Conservation (phyloP, 2,797 vertebrate genomes). For the Trichosurus vulpecula region DNA sequence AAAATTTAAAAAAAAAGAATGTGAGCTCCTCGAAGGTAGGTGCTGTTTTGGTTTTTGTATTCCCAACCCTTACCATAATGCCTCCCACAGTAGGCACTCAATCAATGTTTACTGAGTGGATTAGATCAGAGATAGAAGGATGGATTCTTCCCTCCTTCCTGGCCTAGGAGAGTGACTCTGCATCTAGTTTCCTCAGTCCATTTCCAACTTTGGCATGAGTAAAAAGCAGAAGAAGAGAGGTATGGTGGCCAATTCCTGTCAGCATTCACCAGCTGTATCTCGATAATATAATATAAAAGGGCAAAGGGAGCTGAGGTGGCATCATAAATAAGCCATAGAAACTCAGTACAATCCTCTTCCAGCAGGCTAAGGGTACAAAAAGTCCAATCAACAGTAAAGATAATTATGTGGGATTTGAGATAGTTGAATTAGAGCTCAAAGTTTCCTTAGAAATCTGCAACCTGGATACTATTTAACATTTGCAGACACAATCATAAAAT, state of each 20-base stretch:
- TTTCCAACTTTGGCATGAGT: neutral
- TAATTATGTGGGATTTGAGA: neutral
- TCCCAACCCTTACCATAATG: neutral
- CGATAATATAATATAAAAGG: neutral
- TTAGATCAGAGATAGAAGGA: slow-evolving; percentile 62
- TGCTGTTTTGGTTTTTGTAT: neutral
- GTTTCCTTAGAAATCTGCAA: too few species aligned
- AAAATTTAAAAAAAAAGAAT: too few species aligned
- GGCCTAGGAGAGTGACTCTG: slow-evolving; percentile 51
- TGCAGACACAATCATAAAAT: too few species aligned
- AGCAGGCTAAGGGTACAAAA: neutral
- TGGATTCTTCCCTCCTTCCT: too few species aligned
- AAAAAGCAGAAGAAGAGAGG: neutral
- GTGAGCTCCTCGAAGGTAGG: neutral
- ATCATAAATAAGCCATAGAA: neutral
- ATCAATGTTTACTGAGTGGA: too few species aligned
- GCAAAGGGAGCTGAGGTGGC: neutral
- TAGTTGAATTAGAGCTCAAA: too few species aligned
- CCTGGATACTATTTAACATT: too few species aligned
- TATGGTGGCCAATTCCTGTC: neutral
- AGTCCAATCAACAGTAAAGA: neutral
- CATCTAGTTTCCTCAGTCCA: too few species aligned
- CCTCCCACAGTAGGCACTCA: neutral
- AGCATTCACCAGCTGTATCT: neutral
- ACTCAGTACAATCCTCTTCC: neutral